Evolutionary conservation across 2,888 invertebrate species (phyloP), one percentile per base, ranked within the genome.

Genomic region (Cremastinae sp.): DNA sequence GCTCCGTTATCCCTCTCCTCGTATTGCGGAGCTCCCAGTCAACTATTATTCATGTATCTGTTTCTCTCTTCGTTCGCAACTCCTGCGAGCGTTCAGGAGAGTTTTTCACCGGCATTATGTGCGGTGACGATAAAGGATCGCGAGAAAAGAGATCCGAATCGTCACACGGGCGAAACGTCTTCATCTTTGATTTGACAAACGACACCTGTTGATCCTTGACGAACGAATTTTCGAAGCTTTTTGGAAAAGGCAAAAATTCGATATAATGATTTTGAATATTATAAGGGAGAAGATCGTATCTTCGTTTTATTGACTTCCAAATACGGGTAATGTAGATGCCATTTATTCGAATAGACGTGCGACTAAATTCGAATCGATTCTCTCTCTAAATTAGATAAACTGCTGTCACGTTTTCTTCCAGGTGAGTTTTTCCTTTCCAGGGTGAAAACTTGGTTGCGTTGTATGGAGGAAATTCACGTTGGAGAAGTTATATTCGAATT

Each of bases 111-210:
- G 18, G 8, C 22, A 28, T 34, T 3, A 28, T 1, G n/a, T 43
- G 22, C 41, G 5, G 16, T 1, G 41, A 18, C 3, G 12, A 43
- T 43, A 28, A 65, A 54, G 28, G 7, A 68, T 12, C 0, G 10
- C 22, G 5, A 18, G 5, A 20, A 36, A n/a, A 16, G 41, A 36
- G 14, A 8, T 56, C 16, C 45, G 14, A 38, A 36, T 45, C 59
- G 38, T 49, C 41, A 45, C 49, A 22, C 47, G 51, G 20, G 53
- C 18, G 36, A 34, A 56, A 12, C 18, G 47, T 45, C 68, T 53
- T 47, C 45, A 66, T 73, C 36, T n/a, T 53, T 71, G 68, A 78
- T 74, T 78, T 74, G 54, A 53, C n/a, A 70, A 41, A 62, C 61
- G 45, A 70, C 65, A 78, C 78, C 72, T 78, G 73, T 78, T 75